Evolutionary conservation across 2,888 invertebrate genomes (phyloP).

Genomic region (Gerosis bhagava): DNA sequence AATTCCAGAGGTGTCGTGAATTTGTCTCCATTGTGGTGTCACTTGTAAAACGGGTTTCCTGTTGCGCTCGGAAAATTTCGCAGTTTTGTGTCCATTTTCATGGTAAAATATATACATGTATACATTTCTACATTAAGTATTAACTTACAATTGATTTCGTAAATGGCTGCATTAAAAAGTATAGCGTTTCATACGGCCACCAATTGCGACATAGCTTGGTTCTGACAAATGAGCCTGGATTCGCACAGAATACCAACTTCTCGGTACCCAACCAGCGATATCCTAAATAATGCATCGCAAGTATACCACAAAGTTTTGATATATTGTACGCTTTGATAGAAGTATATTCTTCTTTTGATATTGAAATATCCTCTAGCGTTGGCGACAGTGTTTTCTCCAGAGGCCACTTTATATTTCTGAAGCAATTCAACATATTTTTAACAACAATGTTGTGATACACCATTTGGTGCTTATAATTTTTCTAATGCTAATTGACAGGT

Average conservation of each 20-base stretch:
- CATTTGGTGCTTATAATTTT: no score
- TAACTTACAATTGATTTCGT: constrained; percentile 92
- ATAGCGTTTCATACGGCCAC: constrained; percentile 91
- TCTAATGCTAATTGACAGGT: no score
- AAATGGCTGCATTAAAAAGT: constrained; percentile 91
- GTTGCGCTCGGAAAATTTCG: not conserved
- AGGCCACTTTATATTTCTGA: constrained; percentile 60
- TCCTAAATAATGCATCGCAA: constrained; percentile 84
- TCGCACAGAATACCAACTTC: constrained; percentile 89
- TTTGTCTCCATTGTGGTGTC: constrained; percentile 4
- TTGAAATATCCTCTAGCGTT: constrained; percentile 84
- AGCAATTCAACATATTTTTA: constrained; percentile 28
- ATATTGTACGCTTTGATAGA: constrained; percentile 94
- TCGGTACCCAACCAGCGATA: constrained; percentile 85
- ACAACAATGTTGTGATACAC: no score
- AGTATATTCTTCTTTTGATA: constrained; percentile 87
- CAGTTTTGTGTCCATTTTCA: constrained; percentile 1
- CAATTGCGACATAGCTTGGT: constrained; percentile 90
- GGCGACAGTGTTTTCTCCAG: constrained; percentile 57
- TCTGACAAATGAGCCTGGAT: constrained; percentile 95
- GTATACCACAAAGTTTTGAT: constrained; percentile 92
- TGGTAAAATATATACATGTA: no score
- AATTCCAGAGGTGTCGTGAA: constrained; percentile 3
- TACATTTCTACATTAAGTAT: no score
- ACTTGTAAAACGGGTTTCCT: no score